phyloP scores from a whole-genome alignment of 2,113 vertebrate genomes.

The Anser brachyrhynchus region DNA sequence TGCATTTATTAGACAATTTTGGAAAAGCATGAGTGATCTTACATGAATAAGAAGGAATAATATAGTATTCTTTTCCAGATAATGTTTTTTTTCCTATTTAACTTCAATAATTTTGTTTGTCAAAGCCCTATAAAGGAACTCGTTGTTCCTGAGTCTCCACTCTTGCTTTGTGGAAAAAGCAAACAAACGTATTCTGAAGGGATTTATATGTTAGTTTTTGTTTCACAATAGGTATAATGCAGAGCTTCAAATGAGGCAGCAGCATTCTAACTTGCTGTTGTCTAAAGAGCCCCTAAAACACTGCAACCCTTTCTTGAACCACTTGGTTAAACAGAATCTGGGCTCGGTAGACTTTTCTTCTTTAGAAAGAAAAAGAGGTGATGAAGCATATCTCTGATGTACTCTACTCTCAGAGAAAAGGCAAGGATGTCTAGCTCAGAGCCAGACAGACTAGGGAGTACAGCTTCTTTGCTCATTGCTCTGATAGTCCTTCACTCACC shows the following conservation, averaged over 20 bases:
- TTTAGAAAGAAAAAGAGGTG: not conserved
- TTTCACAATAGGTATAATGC: slow-evolving; percentile 33
- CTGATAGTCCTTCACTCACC: not conserved
- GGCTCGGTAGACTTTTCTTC: not conserved
- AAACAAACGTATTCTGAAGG: slow-evolving; percentile 46
- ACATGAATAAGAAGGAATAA: slow-evolving; percentile 8
- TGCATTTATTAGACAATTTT: not conserved
- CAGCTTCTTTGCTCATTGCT: not conserved
- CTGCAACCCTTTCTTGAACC: not conserved
- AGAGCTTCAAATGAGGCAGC: slow-evolving; percentile 7
- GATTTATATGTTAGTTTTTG: slow-evolving; percentile 32
- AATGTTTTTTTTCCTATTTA: not conserved
- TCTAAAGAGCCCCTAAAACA: not conserved
- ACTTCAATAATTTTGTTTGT: slow-evolving; percentile 23
- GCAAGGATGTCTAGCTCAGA: not conserved
- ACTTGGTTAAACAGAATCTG: not conserved
- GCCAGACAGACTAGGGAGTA: not conserved
- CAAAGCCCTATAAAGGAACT: not conserved
- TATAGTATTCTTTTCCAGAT: not conserved
- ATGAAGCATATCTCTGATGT: not conserved
- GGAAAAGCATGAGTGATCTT: not conserved
- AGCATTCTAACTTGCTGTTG: not conserved
- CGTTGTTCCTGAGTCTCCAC: not conserved
- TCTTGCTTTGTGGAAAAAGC: slow-evolving; percentile 28
- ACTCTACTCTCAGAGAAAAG: not conserved